Percentiles rank a stretch among this genome's conserved stretches.
These are phyloP conservation scores for Cynocephalus volans DNA, from an alignment of 2,113 vertebrate species.

Conservation along the genomic window DNA sequence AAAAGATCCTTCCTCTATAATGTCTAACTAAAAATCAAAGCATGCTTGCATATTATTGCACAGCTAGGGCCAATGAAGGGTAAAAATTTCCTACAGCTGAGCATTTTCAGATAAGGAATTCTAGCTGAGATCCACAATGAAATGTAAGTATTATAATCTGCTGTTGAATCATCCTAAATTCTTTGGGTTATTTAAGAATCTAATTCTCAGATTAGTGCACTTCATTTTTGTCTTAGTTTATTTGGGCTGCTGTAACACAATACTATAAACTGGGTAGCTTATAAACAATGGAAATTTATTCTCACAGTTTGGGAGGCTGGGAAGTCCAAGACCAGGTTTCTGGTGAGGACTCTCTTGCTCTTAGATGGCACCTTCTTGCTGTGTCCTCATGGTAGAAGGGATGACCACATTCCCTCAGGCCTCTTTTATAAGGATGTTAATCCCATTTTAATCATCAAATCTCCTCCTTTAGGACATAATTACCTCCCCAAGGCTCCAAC, in stretches of 20 bases:
- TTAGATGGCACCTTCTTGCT: background rate
- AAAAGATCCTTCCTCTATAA: background rate
- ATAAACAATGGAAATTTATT: background rate
- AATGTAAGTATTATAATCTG: background rate
- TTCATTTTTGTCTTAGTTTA: background rate
- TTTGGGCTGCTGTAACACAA: background rate
- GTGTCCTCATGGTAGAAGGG: background rate
- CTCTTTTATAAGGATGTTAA: background rate
- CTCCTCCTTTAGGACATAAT: background rate
- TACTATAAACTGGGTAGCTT: background rate
- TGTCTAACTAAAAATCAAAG: slow-evolving; percentile 35
- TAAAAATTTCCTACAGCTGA: background rate
- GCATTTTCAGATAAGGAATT: background rate
- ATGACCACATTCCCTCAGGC: background rate
- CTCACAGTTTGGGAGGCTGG: background rate
- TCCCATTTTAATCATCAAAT: background rate
- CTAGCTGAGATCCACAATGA: background rate
- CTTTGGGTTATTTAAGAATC: background rate
- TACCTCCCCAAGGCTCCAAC: background rate
- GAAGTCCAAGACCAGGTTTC: background rate
- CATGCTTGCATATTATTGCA: background rate
- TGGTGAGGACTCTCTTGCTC: background rate
- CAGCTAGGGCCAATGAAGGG: background rate
- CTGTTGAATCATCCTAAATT: background rate
- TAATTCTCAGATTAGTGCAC: background rate